Evolutionary conservation across 2,113 vertebrate species (phyloP).

Genomic region (Callaeas wilsoni): DNA sequence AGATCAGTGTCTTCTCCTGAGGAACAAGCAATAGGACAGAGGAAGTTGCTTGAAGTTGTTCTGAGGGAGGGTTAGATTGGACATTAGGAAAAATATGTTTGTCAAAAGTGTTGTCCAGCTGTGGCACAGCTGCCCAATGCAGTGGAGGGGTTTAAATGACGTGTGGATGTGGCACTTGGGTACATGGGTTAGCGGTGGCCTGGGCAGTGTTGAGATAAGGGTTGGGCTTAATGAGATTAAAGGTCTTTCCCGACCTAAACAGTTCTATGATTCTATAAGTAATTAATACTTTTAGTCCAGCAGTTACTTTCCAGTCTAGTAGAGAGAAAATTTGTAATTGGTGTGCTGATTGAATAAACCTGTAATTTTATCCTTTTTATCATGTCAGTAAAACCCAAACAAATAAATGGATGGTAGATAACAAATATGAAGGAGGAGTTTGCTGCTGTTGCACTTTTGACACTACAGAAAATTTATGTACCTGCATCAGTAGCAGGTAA

Average conservation of each 20-base stretch:
- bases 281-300: not conserved
- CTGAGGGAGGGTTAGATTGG: accelerated
- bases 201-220: not conserved
- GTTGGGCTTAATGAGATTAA: not conserved
- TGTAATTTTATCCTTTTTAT: constrained; percentile 9
- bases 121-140: not conserved
- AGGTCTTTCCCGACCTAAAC: not conserved
- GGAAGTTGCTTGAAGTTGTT: not conserved
- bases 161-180: not conserved
- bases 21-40: not conserved
- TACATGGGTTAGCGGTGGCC: not conserved
- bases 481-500: not conserved
- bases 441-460: not conserved
- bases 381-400: not conserved
- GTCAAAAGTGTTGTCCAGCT: not conserved
- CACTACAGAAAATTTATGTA: not conserved
- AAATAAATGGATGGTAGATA: not conserved
- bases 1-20: not conserved
- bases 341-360: not conserved
- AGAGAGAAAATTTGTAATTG: not conserved
- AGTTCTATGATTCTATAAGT: not conserved
- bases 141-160: not conserved
- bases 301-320: not conserved
- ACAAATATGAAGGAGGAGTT: not conserved
- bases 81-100: not conserved